Conservation (phyloP, 2,113 vertebrate species). For the Thalassarche chlororhynchos region DNA sequence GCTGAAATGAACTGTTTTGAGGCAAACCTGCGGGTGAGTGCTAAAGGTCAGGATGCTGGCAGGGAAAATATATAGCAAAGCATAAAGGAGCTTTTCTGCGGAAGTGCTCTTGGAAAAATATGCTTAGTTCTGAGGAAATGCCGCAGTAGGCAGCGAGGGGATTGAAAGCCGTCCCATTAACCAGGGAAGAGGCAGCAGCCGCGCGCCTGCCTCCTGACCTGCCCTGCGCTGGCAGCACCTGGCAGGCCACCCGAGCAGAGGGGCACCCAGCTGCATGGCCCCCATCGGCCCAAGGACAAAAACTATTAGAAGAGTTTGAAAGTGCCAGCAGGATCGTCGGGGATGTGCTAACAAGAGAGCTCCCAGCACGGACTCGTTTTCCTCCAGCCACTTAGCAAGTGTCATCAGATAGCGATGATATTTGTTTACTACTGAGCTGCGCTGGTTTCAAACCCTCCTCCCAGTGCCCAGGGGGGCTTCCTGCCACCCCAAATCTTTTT, state of each 20-base stretch:
- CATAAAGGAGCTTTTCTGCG: constrained; percentile 45
- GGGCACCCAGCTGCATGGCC: background rate
- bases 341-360: background rate
- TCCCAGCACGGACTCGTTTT: background rate
- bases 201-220: fast-evolving
- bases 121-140: background rate
- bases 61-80: background rate
- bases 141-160: background rate
- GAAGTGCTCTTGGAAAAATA: constrained; percentile 37
- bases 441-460: background rate
- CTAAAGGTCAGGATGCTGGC: constrained; percentile 48
- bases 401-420: background rate
- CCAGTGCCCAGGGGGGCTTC: background rate
- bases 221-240: background rate
- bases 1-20: background rate
- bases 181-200: background rate
- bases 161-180: background rate
- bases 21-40: background rate
- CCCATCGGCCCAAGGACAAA: background rate
- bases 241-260: background rate
- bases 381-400: background rate
- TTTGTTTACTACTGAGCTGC: background rate
- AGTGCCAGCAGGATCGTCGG: fast-evolving
- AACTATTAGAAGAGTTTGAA: background rate
- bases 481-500: background rate